A percentile compares a stretch with the other conserved stretches of the same genome.
These are phyloP conservation scores for Bugula neritina DNA, from an alignment of 2,888 invertebrate species.

Conservation along the genomic window DNA sequence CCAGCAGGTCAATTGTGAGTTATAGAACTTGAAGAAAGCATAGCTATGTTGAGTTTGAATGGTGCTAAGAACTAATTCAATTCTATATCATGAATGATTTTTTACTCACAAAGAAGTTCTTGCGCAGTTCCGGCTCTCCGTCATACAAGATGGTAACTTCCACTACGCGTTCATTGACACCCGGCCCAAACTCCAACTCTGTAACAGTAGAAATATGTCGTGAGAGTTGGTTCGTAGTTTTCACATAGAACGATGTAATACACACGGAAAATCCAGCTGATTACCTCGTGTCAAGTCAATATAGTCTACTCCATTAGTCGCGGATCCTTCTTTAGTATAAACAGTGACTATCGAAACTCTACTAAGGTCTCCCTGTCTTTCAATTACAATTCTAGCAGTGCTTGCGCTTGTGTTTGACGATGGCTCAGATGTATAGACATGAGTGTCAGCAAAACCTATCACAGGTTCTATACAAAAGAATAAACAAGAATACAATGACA, in stretches of 20 bases:
- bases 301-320: constrained; percentile 50
- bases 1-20: not conserved
- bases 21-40: not conserved
- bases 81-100: not conserved
- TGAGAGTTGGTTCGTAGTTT: not conserved
- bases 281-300: constrained; percentile 32
- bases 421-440: constrained; percentile 48
- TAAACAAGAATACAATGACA: too few species aligned
- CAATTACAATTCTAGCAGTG: not conserved
- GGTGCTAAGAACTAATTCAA: not conserved
- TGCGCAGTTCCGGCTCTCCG: constrained; percentile 45
- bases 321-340: constrained; percentile 51
- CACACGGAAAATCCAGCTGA: not conserved
- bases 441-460: constrained; percentile 44
- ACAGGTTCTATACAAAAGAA: constrained; percentile 41
- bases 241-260: not conserved
- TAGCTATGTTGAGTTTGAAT: too few species aligned
- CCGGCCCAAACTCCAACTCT: constrained; percentile 47
- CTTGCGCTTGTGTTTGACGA: constrained; percentile 38
- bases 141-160: constrained; percentile 49
- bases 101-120: constrained; percentile 44
- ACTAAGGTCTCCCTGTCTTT: constrained; percentile 46
- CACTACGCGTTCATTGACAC: constrained; percentile 41
- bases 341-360: constrained; percentile 44
- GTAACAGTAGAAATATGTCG: constrained; percentile 29